Evolutionary conservation across 2,113 vertebrate genomes (phyloP).

Genomic region (Dromiciops gliroides): DNA sequence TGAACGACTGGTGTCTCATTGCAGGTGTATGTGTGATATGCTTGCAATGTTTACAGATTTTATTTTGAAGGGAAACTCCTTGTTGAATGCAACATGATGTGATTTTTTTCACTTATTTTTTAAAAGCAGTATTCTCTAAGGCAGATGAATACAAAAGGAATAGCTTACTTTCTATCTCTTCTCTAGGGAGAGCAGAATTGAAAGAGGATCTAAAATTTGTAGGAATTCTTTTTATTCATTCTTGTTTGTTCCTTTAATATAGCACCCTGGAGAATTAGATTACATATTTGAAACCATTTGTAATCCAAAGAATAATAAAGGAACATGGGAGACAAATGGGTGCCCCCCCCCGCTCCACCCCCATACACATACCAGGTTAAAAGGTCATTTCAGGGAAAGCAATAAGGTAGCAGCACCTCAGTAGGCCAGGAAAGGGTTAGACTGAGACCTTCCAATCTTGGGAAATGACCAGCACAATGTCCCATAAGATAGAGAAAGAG

Average conservation of each 20-base stretch:
- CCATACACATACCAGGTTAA: too few species aligned
- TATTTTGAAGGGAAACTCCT: neutral
- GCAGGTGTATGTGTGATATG: neutral
- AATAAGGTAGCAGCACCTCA: neutral
- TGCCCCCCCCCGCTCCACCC: too few species aligned
- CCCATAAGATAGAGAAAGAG: neutral
- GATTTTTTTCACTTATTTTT: neutral
- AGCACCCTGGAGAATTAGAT: neutral
- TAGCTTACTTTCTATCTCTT: neutral
- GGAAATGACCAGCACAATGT: neutral
- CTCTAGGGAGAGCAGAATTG: neutral
- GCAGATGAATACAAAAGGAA: neutral
- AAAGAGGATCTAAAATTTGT: neutral
- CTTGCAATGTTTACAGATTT: constrained; percentile 39
- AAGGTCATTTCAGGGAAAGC: neutral
- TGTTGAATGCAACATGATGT: neutral
- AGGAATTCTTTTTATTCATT: neutral
- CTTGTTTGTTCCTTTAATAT: neutral
- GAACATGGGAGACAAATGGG: too few species aligned
- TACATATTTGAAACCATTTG: neutral
- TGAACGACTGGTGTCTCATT: neutral
- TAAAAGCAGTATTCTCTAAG: neutral
- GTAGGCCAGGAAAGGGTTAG: neutral
- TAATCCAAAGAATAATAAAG: neutral
- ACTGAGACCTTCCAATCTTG: neutral